Conservation (phyloP, 1,140 invertebrate species). For the Drosophila arawakana region DNA sequence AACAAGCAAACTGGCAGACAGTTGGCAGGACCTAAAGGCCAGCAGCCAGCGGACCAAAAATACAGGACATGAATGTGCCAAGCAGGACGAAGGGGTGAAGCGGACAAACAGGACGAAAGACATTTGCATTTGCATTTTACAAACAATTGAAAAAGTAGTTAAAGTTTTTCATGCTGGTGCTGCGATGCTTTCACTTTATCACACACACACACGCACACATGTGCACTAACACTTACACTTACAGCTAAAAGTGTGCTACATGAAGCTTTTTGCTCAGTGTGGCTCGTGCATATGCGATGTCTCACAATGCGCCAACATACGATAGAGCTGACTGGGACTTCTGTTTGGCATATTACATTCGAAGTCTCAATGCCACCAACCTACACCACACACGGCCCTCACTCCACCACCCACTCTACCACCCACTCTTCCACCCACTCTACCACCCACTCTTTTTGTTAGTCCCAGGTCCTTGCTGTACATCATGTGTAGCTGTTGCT, state of each 20-base stretch:
- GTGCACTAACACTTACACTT: constrained; percentile 1
- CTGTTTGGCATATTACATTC: constrained; percentile 72
- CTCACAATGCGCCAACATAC: constrained; percentile 40
- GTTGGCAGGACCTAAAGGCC: constrained; percentile 29
- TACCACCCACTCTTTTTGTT: constrained; percentile 17
- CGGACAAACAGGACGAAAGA: constrained; percentile 27
- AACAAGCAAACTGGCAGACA: constrained; percentile 49
- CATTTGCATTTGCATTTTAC: constrained; percentile 78
- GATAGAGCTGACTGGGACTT: constrained; percentile 48
- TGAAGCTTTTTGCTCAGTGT: constrained; percentile 44
- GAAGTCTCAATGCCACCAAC: constrained; percentile 52
- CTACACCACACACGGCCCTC: too few relatives aligned
- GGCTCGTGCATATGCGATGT: constrained; percentile 61
- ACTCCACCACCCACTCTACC: background rate
- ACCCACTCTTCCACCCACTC: background rate
- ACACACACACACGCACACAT: constrained; percentile 48
- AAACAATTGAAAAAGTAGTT: constrained; percentile 83
- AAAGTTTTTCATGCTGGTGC: constrained; percentile 71
- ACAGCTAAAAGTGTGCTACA: constrained; percentile 44
- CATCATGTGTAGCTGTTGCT: constrained; percentile 45
- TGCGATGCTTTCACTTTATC: constrained; percentile 66
- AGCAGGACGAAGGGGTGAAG: background rate
- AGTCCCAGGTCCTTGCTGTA: constrained; percentile 4
- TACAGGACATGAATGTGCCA: constrained; percentile 29
- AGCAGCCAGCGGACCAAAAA: constrained; percentile 16